Conservation (phyloP, 1,140 invertebrate genomes). For the Megalopta genalis region DNA sequence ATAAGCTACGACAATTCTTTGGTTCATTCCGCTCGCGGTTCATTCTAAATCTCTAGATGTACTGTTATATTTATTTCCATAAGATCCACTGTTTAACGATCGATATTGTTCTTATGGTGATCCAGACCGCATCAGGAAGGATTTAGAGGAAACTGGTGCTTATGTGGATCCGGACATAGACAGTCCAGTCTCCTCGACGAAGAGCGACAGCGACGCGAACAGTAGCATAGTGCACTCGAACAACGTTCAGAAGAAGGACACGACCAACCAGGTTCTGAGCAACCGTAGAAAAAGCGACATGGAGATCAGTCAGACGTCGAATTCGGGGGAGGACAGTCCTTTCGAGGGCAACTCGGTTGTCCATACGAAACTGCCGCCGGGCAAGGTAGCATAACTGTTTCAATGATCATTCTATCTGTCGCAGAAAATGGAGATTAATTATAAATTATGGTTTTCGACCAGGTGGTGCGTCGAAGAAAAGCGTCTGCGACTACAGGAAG, state of each 20-base stretch:
- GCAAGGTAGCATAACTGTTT: slow-evolving; percentile 80
- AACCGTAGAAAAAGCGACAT: slow-evolving; percentile 79
- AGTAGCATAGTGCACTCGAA: neutral
- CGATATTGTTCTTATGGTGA: neutral
- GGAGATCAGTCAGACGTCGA: slow-evolving; percentile 81
- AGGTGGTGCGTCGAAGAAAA: slow-evolving; percentile 71
- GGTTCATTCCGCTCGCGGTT: no score
- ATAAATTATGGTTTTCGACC: neutral
- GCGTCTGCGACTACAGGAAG: slow-evolving; percentile 63
- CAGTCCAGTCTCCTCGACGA: slow-evolving; percentile 59
- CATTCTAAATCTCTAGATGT: no score
- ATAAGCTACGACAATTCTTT: no score
- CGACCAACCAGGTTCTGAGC: slow-evolving; percentile 44
- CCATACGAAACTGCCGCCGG: slow-evolving; percentile 84
- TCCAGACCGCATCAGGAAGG: slow-evolving; percentile 62
- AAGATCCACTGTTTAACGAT: no score
- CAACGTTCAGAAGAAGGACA: slow-evolving; percentile 50
- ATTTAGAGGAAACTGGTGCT: slow-evolving; percentile 53
- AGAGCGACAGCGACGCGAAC: slow-evolving; percentile 53
- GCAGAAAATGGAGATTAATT: no score
- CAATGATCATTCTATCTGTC: no score
- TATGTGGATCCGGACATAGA: slow-evolving; percentile 55
- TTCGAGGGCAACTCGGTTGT: slow-evolving; percentile 82
- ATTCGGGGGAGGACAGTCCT: slow-evolving; percentile 80
- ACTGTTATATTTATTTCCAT: no score